Conservation (phyloP, 2,888 invertebrate genomes). For the Microdon myrmicae region DNA sequence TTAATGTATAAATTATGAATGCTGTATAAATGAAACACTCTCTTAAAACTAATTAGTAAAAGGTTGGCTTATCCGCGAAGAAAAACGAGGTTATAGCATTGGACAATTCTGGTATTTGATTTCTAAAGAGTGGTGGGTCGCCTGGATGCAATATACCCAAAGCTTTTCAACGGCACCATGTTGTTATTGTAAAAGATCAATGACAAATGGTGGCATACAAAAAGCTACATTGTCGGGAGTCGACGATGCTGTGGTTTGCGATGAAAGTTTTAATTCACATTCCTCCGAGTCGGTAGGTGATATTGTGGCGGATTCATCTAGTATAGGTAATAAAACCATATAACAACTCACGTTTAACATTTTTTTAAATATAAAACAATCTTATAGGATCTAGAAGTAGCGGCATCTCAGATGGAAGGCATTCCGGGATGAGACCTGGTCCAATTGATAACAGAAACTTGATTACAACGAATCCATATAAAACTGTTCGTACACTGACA, state of each 20-base stretch:
- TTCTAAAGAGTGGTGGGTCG: conserved; percentile 86
- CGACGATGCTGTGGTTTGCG: conserved; percentile 75
- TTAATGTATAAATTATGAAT: not conserved
- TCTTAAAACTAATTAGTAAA: conserved; percentile 69
- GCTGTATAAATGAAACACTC: too few relatives aligned
- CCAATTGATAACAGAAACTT: conserved; percentile 81
- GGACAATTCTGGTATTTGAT: conserved; percentile 93
- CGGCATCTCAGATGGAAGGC: conserved; percentile 74
- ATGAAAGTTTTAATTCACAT: conserved; percentile 76
- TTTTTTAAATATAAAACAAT: not conserved
- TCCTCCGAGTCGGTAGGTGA: conserved; percentile 76
- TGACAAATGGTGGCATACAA: conserved; percentile 53
- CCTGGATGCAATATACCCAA: conserved; percentile 80
- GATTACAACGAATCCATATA: conserved; percentile 72
- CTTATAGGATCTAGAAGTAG: conserved; percentile 70
- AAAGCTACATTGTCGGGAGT: conserved; percentile 58
- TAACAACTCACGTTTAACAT: not conserved
- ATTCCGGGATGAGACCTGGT: conserved; percentile 71
- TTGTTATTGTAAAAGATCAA: conserved; percentile 66
- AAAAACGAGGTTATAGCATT: conserved; percentile 77
- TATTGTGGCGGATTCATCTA: conserved; percentile 70
- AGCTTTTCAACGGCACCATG: conserved; percentile 66
- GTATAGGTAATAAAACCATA: conserved; percentile 58
- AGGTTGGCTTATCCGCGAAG: conserved; percentile 85
- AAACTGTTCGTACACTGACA: conserved; percentile 80